Percentiles rank a stretch among this genome's conserved stretches.
Conservation (phyloP, 2,888 invertebrate species). For the Eupelmus urozonus region DNA sequence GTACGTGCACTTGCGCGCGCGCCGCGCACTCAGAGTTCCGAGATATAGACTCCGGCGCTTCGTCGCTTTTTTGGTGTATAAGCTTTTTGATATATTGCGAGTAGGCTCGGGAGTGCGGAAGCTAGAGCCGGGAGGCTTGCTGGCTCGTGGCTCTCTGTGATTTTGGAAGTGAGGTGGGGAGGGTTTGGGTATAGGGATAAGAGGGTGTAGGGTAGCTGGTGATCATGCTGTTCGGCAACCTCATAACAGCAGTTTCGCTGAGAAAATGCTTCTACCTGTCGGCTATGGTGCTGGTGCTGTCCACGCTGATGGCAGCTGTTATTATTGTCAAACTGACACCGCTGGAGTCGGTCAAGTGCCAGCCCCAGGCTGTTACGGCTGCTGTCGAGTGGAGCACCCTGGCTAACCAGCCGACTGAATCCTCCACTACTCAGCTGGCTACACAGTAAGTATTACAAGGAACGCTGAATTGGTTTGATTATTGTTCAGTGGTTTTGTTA, state of each 20-base stretch:
- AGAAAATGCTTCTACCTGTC: slow-evolving; percentile 71
- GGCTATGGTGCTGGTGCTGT: slow-evolving; percentile 67
- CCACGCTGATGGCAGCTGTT: slow-evolving; percentile 71
- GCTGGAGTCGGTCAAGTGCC: slow-evolving; percentile 70
- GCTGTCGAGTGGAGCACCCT: slow-evolving; percentile 70
- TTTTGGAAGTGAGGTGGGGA: too few relatives aligned
- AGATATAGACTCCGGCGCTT: too few relatives aligned
- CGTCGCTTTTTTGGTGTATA: too few relatives aligned
- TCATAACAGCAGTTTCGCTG: slow-evolving; percentile 65
- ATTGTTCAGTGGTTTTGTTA: too few relatives aligned
- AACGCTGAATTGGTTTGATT: background rate
- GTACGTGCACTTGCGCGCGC: too few relatives aligned
- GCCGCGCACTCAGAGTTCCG: too few relatives aligned
- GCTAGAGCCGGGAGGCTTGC: too few relatives aligned
- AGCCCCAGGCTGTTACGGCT: slow-evolving; percentile 67
- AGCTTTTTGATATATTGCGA: too few relatives aligned
- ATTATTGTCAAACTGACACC: slow-evolving; percentile 72
- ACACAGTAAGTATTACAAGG: slow-evolving; percentile 26
- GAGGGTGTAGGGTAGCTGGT: too few relatives aligned
- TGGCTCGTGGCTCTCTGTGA: too few relatives aligned
- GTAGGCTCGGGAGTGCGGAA: too few relatives aligned
- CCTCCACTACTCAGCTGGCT: background rate
- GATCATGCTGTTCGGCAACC: slow-evolving; percentile 52
- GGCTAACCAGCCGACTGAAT: slow-evolving; percentile 55
- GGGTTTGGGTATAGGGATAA: too few relatives aligned